Percentiles rank a stretch among this genome's conserved stretches.
These are phyloP conservation scores for Lampris megalopsis DNA, from an alignment of 2,113 vertebrate genomes.

Conservation along the genomic window DNA sequence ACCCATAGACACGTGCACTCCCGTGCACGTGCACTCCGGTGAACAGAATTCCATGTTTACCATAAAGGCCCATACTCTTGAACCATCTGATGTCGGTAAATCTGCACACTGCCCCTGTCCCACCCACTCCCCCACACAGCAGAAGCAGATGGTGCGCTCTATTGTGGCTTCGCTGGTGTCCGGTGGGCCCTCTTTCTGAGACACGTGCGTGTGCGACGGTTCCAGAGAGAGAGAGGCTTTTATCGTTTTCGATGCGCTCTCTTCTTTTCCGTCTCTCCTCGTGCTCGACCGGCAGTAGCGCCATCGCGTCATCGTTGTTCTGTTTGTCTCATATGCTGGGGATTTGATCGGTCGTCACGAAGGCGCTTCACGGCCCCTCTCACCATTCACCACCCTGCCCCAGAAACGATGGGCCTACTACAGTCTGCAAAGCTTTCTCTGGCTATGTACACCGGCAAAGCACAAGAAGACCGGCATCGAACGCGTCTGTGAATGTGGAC, in stretches of 20 bases:
- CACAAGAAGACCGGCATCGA: constrained; percentile 73
- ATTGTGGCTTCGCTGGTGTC: constrained; percentile 48
- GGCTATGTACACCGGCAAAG: constrained; percentile 63
- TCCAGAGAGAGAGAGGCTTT: constrained; percentile 38
- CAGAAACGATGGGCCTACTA: constrained; percentile 48
- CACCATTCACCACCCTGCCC: constrained; percentile 44
- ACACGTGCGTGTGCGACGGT: constrained; percentile 13
- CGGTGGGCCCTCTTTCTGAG: constrained; percentile 30
- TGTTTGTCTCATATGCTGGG: constrained; percentile 54
- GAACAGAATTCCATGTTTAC: constrained; percentile 39
- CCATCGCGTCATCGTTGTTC: constrained; percentile 53
- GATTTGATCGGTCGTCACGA: constrained; percentile 46
- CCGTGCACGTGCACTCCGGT: constrained; percentile 56
- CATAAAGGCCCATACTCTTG: constrained; percentile 23
- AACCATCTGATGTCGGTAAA: constrained; percentile 23
- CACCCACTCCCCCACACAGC: neutral
- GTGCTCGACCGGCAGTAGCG: constrained; percentile 16
- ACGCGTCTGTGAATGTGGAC: constrained; percentile 47
- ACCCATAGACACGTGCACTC: constrained; percentile 38
- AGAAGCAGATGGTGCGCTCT: constrained; percentile 55
- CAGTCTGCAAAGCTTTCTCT: constrained; percentile 67
- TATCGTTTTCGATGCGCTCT: neutral
- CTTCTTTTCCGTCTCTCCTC: constrained; percentile 24
- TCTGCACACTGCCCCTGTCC: too few relatives aligned
- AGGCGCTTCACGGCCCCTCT: constrained; percentile 37